Evolutionary conservation across 2,888 invertebrate species (phyloP).

Genomic region (Anthoptus insignis): DNA sequence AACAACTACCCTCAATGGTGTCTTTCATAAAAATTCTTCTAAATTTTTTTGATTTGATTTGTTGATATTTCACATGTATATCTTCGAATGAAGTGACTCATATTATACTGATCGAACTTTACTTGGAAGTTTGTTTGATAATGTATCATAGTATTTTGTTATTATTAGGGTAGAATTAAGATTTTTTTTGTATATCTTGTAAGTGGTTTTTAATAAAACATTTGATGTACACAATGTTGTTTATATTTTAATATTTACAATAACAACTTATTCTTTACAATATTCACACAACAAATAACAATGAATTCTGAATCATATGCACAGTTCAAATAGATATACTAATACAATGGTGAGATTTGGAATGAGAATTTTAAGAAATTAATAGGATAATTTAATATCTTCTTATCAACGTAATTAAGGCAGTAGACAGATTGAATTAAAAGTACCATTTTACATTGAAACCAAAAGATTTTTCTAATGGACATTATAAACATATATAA

Average conservation of each 20-base stretch:
- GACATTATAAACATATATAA: too few species aligned
- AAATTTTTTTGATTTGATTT: too few species aligned
- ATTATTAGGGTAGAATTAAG: background rate
- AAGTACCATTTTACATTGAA: too few species aligned
- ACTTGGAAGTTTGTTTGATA: too few species aligned
- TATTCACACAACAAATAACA: background rate
- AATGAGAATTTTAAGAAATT: background rate
- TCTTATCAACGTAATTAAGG: too few species aligned
- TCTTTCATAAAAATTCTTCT: too few species aligned
- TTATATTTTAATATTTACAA: constrained; percentile 1
- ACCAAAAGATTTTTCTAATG: too few species aligned
- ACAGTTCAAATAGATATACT: background rate
- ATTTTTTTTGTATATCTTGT: background rate
- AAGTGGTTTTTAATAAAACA: background rate
- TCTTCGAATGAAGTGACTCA: too few species aligned
- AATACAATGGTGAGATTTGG: background rate
- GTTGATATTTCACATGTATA: too few species aligned
- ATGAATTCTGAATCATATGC: background rate
- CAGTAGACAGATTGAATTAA: too few species aligned
- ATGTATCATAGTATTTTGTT: background rate
- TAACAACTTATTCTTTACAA: constrained; percentile 1
- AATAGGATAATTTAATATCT: background rate
- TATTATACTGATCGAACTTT: too few species aligned
- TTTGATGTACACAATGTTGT: background rate
- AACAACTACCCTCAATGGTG: too few species aligned